These are phyloP conservation scores for Lordiphosa clarofinis DNA, from an alignment of 1,140 invertebrate species.

Conservation along the genomic window DNA sequence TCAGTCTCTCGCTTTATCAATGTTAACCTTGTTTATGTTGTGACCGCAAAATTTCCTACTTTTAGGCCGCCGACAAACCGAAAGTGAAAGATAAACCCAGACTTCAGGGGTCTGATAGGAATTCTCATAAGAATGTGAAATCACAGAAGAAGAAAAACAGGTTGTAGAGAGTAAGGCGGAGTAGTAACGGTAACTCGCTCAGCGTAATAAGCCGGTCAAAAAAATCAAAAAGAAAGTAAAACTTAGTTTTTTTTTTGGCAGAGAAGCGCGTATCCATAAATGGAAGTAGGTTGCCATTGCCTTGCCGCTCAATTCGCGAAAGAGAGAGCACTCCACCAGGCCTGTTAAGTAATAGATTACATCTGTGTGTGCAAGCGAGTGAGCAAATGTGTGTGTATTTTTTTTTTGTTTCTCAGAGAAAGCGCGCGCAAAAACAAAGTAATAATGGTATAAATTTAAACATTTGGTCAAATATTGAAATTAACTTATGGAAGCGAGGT, in stretches of 20 bases:
- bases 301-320: no score
- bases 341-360: conserved; percentile 54
- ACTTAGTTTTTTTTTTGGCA: conserved; percentile 26
- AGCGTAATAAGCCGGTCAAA: conserved; percentile 34
- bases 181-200: no score
- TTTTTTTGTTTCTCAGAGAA: conserved; percentile 49
- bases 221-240: conserved; percentile 73
- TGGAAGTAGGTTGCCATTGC: conserved; percentile 55
- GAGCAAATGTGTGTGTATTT: conserved; percentile 23
- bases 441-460: no score
- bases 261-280: conserved; percentile 15
- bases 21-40: conserved; percentile 9
- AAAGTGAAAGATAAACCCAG: conserved; percentile 61
- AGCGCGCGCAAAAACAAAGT: conserved; percentile 73
- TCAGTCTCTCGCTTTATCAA: background rate
- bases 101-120: conserved; percentile 60
- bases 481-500: conserved; percentile 41
- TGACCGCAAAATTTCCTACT: conserved; percentile 20
- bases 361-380: conserved; percentile 17
- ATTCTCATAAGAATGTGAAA: conserved; percentile 73
- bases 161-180: conserved; percentile 26
- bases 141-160: conserved; percentile 40
- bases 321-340: no score
- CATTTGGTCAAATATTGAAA: conserved; percentile 23
- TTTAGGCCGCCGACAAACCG: conserved; percentile 16